phyloP scores from a whole-genome alignment of 2,797 vertebrate species.

The Enteromius afrohamiltoni region DNA sequence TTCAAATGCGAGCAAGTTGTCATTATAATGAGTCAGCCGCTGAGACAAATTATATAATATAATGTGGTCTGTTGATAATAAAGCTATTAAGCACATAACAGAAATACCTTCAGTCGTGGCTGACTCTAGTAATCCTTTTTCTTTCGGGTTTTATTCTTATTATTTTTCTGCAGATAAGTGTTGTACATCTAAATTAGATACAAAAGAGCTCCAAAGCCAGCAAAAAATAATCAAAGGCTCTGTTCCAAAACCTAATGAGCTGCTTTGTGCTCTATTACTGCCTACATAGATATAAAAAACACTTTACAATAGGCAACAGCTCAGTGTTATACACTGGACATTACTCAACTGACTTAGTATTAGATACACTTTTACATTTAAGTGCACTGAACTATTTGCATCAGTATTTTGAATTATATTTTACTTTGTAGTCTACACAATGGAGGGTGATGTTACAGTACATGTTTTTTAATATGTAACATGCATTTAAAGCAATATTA shows the following conservation, averaged over 20 bases:
- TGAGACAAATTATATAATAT: slow-evolving; percentile 19
- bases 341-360: not conserved
- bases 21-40: slow-evolving; percentile 8
- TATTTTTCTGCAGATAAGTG: not conserved
- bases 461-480: not conserved
- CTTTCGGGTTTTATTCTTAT: slow-evolving; percentile 7
- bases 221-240: not conserved
- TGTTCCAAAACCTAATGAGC: not conserved
- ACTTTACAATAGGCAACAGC: not conserved
- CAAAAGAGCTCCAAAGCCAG: not conserved
- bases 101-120: not conserved
- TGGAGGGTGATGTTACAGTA: not conserved
- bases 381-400: not conserved
- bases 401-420: not conserved
- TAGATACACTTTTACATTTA: not conserved
- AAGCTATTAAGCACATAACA: slow-evolving; percentile 8
- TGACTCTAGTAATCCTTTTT: not conserved
- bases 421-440: not conserved
- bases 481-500: not conserved
- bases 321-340: not conserved
- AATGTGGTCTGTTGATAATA: slow-evolving; percentile 9
- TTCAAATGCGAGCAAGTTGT: slow-evolving; percentile 10
- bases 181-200: slow-evolving; percentile 13
- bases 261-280: not conserved
- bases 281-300: not conserved